Percentiles rank a stretch among this genome's conserved stretches.
phyloP scores from a whole-genome alignment of 2,113 vertebrate genomes.

The Orycteropus afer region DNA sequence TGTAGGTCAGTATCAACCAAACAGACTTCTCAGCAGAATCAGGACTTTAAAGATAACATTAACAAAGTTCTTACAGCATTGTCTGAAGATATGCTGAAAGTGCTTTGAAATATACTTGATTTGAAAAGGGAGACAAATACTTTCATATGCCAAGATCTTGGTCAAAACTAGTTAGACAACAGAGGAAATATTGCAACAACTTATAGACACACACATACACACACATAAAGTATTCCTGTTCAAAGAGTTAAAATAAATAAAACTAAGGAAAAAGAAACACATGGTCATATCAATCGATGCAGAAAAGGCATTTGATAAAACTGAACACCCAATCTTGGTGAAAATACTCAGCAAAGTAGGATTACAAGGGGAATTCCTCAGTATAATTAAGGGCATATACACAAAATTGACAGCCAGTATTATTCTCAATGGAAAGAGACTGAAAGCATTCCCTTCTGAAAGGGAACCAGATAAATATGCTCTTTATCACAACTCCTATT shows the following conservation, averaged over 20 bases:
- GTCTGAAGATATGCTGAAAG: not conserved
- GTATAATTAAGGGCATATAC: too few relatives aligned
- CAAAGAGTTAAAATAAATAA: conserved; percentile 28
- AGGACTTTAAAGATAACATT: not conserved
- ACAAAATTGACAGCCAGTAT: too few relatives aligned
- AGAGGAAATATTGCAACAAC: not conserved
- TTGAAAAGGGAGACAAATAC: not conserved
- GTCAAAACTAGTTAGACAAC: conserved; percentile 21
- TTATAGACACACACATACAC: not conserved
- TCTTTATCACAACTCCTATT: too few relatives aligned
- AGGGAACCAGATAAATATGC: too few relatives aligned
- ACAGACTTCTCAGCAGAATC: not conserved
- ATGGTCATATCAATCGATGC: too few relatives aligned
- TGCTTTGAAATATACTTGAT: conserved; percentile 37
- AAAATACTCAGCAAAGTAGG: too few relatives aligned
- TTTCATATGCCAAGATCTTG: not conserved
- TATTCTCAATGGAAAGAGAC: too few relatives aligned
- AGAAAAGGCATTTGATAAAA: too few relatives aligned
- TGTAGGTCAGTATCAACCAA: not conserved
- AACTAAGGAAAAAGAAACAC: too few relatives aligned
- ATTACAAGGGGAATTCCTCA: too few relatives aligned
- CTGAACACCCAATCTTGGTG: too few relatives aligned
- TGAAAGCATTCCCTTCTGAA: too few relatives aligned
- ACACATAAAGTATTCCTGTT: not conserved
- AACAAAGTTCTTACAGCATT: not conserved